Base-by-base conservation (phyloP, 1,140 invertebrate species). In the Drosophila auraria region DNA sequence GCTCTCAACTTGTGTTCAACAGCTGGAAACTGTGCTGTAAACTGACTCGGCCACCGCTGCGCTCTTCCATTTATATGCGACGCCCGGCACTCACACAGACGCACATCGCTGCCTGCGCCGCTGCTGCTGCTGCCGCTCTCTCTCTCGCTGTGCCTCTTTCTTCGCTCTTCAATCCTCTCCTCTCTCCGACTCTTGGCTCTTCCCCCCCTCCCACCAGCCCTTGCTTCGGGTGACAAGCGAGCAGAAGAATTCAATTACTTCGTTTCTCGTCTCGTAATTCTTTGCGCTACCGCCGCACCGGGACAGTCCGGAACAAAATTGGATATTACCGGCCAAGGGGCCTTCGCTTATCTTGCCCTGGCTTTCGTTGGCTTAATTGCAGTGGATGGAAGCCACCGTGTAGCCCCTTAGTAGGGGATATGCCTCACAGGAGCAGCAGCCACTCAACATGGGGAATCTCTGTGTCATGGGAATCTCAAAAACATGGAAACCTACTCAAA, bases 11-110 rank as follows among this genome's bases (percentile, higher is more conserved):
- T 82, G 80, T 74, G 91, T 92, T 91, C 68, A 84, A 92, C 91
- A 92, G 91, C 73, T 75, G 76, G 82, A 84, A 80, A 92, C 86
- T 92, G 87, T 80, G 78, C 54, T 57, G 79, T 56, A 36, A 87
- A 92, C 81, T 92, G 80, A 82, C 56, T 78, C 49, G 51, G 45
- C 47, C 47, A 53, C 51, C 53, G 60, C 57, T 40, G 70, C 72
- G 70, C 79, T 77, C 61, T 91, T 81, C 72, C 79, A 68, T 92
- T 91, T 92, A 92, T 92, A 92, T 54, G 47, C 56, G 44, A 42
- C 54, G 72, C 45, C 40, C 51, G 60, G 45, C 60, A 68, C 64
- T 15, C 17, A 49, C 59, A 68, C 65, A 64, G 9, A 3, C 23
- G 3, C 44, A 63, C 20, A 17, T 25, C 36, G 54, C 33, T 25